phyloP scores from a whole-genome alignment of 2,113 vertebrate genomes.

The Pogona vitticeps region DNA sequence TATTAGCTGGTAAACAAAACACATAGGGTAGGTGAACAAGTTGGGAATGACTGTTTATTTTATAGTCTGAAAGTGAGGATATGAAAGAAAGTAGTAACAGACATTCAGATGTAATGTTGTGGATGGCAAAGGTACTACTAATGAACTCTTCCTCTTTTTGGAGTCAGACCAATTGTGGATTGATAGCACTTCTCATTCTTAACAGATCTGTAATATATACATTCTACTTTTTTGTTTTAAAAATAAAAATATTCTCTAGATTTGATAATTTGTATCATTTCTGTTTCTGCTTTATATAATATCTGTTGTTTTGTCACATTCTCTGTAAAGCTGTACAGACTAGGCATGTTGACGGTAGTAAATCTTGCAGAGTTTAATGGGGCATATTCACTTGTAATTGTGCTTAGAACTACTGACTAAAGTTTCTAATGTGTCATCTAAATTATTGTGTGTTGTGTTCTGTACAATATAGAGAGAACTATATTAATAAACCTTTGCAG shows the following conservation, averaged over 20 bases:
- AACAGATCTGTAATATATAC: accelerated
- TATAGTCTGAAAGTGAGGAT: neutral
- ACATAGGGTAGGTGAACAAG: neutral
- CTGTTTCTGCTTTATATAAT: slow-evolving; percentile 19
- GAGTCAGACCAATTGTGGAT: neutral
- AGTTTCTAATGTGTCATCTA: neutral
- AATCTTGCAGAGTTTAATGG: neutral
- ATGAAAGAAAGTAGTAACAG: neutral
- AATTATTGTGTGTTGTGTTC: slow-evolving; percentile 3
- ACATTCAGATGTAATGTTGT: neutral
- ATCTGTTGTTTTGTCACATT: neutral
- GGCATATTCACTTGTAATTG: neutral
- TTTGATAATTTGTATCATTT: neutral
- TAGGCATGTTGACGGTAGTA: neutral
- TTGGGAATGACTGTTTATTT: neutral
- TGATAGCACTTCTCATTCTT: neutral
- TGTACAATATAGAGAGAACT: neutral
- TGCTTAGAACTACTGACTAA: neutral
- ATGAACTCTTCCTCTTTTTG: neutral
- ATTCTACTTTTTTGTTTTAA: neutral
- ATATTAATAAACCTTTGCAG: slow-evolving; percentile 32
- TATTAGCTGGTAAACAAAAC: neutral
- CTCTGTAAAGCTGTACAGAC: neutral
- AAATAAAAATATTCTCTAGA: neutral
- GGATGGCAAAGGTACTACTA: neutral